Evolutionary conservation across 2,113 vertebrate genomes (phyloP), one percentile per base, ranked within the genome.

Genomic region (Dolichotis patagonum): DNA sequence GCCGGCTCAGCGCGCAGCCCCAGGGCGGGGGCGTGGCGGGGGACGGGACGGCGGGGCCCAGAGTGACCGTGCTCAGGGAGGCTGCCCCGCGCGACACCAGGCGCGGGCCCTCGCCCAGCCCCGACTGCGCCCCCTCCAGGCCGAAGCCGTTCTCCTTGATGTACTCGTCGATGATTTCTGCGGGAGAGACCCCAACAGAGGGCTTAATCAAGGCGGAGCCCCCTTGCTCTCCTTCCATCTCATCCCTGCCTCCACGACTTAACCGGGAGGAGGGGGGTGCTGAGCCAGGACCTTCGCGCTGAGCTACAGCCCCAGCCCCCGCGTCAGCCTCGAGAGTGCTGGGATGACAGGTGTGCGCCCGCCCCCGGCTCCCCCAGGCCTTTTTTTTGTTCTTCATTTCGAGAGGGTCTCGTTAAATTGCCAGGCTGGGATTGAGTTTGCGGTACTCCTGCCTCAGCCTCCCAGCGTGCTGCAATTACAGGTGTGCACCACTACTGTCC

Each of bases 91-190:
- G 95, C 0, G 98, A 14, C 30, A 97, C 97, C 94, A 98, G 89
- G 49, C 97, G 97, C 1, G 97, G 94, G 30, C 94, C 75, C 94
- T 94, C 58, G 67, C 96, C 96, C 82, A 62, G 89, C 10, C 90
- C 96, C 7, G 46, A 60, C 35, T 11, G 97, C 52, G 96, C 93
- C 96, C 85, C 81, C 16, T 97, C 97, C 7, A 69, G 93, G 30
- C 80, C 97, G 28, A 98, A 98, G 60, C 97, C 98, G 0, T 98
- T 98, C 78, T 98, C 95, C 92, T 97, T 96, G 91, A 99, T 96
- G 60, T 98, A 98, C 87, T 99, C 99, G 0, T 99, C 83, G 0
- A 99, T 98, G 63, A 99, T 98, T 12, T 99, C 99, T 99, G 89
- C 1, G 12, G 65, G 62, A 71, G 65, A 85, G 81, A 88, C 69